phyloP scores from a whole-genome alignment of 2,113 vertebrate genomes.

The Callocephalon fimbriatum region DNA sequence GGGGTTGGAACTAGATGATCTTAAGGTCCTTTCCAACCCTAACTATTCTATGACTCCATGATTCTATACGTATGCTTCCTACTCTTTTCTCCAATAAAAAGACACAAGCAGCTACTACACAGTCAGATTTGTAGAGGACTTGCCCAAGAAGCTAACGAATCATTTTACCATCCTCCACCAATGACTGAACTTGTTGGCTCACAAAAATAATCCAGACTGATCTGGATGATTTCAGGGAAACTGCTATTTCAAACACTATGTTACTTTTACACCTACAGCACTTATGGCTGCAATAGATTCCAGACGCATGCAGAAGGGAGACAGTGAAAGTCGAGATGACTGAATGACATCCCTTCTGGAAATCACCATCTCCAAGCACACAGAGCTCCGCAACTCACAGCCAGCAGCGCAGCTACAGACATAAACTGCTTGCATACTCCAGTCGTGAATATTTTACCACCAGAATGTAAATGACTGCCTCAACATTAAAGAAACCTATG shows the following conservation, averaged over 20 bases:
- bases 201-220: neutral
- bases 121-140: neutral
- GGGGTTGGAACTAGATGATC: no score
- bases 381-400: neutral
- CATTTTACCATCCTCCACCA: neutral
- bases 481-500: neutral
- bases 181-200: neutral
- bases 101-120: neutral
- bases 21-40: no score
- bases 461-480: neutral
- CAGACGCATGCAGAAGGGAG: neutral
- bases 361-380: neutral
- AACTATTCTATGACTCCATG: no score
- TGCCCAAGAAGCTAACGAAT: neutral
- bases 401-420: neutral
- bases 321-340: accelerated
- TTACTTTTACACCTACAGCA: neutral
- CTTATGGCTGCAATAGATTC: neutral
- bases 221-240: neutral
- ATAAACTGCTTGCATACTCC: neutral
- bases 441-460: neutral
- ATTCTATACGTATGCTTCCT: neutral
- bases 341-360: neutral
- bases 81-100: neutral
- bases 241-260: neutral